Evolutionary conservation across 2,113 vertebrate species (phyloP).

Genomic region (Nothocercus julius): DNA sequence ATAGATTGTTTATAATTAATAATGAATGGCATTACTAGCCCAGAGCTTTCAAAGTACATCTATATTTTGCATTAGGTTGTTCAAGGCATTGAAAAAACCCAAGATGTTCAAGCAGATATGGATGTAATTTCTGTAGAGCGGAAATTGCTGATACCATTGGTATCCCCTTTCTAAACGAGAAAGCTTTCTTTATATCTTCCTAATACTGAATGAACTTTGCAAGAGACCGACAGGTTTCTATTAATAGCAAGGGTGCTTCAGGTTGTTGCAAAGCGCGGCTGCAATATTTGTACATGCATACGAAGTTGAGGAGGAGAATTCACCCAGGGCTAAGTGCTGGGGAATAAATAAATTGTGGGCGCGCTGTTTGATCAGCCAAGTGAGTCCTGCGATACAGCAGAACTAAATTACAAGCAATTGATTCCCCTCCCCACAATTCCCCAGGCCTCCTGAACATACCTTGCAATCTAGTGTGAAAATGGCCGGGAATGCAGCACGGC

Average conservation of each 20-base stretch:
- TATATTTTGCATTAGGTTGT: neutral
- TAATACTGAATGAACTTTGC: neutral
- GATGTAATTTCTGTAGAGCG: neutral
- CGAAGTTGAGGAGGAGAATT: neutral
- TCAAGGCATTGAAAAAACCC: neutral
- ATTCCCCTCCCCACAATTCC: neutral
- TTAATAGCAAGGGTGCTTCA: neutral
- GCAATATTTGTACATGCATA: neutral
- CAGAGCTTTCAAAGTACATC: neutral
- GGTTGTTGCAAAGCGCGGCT: rapidly evolving
- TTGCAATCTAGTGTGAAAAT: neutral
- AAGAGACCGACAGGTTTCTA: neutral
- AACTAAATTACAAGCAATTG: neutral
- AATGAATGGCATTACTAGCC: neutral
- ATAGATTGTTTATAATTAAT: neutral
- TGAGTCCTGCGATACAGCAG: neutral
- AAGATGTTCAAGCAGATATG: neutral
- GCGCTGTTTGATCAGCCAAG: neutral
- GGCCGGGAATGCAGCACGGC: neutral
- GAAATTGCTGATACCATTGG: neutral
- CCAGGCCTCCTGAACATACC: neutral
- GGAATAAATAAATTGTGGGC: neutral
- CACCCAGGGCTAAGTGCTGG: neutral
- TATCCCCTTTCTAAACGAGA: neutral
- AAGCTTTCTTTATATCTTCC: neutral